These are phyloP conservation scores for Spea multiplicata DNA, from an alignment of 2,113 vertebrate species.

Conservation along the genomic window DNA sequence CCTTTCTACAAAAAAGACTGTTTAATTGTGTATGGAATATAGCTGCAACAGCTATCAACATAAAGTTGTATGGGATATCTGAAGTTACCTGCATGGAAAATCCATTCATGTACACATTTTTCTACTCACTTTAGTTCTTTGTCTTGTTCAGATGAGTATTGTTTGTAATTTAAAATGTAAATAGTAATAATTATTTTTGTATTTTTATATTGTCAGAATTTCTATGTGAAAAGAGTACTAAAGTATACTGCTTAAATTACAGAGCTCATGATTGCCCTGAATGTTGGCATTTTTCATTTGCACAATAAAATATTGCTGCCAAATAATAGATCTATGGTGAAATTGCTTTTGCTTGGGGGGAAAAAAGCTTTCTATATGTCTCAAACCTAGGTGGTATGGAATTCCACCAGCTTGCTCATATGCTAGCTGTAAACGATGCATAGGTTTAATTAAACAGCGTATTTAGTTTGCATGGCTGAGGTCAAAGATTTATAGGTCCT, in stretches of 20 bases:
- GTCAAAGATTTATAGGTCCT: too few species aligned
- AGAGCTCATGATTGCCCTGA: slow-evolving; percentile 53
- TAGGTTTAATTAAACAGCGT: too few species aligned
- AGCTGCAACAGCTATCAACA: background rate
- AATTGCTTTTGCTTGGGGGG: too few species aligned
- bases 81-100: slow-evolving; percentile 59
- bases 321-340: slow-evolving; percentile 41
- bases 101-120: slow-evolving; percentile 59
- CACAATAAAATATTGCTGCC: slow-evolving; percentile 62
- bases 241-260: slow-evolving; percentile 62
- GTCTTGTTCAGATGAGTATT: slow-evolving; percentile 58
- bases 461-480: too few species aligned
- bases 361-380: too few species aligned
- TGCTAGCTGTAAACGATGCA: too few species aligned
- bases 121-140: slow-evolving; percentile 72
- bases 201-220: slow-evolving; percentile 70
- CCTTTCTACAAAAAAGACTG: slow-evolving; percentile 64
- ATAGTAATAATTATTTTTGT: slow-evolving; percentile 72
- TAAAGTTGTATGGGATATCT: slow-evolving; percentile 35
- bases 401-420: too few species aligned
- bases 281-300: slow-evolving; percentile 60
- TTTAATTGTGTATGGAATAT: slow-evolving; percentile 18
- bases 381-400: too few species aligned
- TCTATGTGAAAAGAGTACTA: slow-evolving; percentile 67
- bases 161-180: slow-evolving; percentile 89